A percentile compares a stretch with the other conserved stretches of the same genome.
phyloP scores from a whole-genome alignment of 92 coral and sea anemone species.

The Bergia puertoricense region DNA sequence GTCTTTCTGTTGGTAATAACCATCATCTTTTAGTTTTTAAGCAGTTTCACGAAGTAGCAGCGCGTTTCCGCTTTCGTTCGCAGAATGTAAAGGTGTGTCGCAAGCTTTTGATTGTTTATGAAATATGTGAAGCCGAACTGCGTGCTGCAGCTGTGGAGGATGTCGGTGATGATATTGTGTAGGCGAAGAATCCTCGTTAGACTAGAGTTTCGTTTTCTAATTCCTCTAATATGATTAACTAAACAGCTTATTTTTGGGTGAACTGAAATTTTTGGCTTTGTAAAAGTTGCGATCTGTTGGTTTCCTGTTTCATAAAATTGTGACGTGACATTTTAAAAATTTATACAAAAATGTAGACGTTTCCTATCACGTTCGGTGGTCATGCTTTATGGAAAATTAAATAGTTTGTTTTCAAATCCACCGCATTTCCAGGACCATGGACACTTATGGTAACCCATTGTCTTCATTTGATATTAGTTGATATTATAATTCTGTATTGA shows the following conservation, averaged over 20 bases:
- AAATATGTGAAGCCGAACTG: background rate
- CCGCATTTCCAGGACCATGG: background rate
- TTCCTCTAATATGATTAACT: no score
- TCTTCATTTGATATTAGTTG: background rate
- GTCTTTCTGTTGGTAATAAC: background rate
- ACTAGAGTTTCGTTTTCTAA: background rate
- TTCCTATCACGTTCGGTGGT: background rate
- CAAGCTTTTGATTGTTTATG: constrained; percentile 19
- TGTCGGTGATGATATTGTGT: background rate
- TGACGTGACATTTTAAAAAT: constrained; percentile 15
- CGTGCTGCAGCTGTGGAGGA: background rate
- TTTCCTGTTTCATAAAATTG: background rate
- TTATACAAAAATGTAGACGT: background rate
- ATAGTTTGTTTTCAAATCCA: background rate
- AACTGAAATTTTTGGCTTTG: background rate
- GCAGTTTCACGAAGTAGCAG: constrained; percentile 23
- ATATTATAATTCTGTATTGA: background rate
- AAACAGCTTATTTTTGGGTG: background rate
- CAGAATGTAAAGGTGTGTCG: constrained; percentile 29
- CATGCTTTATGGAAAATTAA: background rate
- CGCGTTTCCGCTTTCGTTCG: constrained; percentile 37
- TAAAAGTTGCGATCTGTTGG: background rate
- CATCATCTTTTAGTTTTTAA: background rate
- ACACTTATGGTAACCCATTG: background rate
- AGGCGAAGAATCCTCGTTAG: background rate